Conservation (phyloP, 2,888 invertebrate genomes). For the Drosophila anomalipes region DNA sequence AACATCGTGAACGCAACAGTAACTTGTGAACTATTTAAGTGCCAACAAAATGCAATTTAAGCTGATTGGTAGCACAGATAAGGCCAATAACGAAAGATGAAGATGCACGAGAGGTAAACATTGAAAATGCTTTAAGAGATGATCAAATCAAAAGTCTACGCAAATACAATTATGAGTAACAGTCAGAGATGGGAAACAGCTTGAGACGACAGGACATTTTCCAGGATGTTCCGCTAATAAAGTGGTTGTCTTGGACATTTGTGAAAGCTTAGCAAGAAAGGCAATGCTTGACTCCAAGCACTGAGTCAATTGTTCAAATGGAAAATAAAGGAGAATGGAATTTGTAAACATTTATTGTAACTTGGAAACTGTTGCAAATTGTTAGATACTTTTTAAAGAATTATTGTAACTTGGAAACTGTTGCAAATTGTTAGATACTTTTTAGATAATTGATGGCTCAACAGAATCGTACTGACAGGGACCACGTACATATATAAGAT, state of each 20-base stretch:
- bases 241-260: background rate
- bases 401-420: background rate
- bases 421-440: background rate
- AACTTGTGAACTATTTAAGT: constrained; percentile 48
- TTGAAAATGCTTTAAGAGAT: background rate
- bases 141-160: background rate
- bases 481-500: no score
- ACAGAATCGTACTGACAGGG: background rate
- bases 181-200: background rate
- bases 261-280: background rate
- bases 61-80: constrained; percentile 64
- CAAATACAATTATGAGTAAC: background rate
- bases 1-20: constrained; percentile 17
- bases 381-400: background rate
- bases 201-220: background rate
- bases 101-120: background rate
- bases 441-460: background rate
- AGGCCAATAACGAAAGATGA: constrained; percentile 11
- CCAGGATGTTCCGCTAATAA: background rate
- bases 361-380: background rate
- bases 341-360: background rate
- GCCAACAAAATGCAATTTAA: constrained; percentile 59
- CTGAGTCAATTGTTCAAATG: background rate
- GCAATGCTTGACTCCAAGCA: background rate
- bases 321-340: background rate